Base-by-base conservation (phyloP, 1,140 invertebrate species). In the Dufourea novaeangliae region DNA sequence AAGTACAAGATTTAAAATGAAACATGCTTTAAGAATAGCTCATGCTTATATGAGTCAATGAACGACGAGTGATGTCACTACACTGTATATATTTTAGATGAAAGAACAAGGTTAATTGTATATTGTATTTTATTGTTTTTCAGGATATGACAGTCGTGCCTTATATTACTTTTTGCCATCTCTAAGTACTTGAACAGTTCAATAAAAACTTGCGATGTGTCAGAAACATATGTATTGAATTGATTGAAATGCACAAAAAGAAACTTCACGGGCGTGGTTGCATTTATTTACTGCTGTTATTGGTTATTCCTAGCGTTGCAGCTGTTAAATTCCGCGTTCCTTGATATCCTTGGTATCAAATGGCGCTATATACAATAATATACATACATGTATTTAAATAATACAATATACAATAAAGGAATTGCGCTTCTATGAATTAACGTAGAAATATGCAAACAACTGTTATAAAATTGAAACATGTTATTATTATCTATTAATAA, bases 231-330 rank as follows among this genome's bases (percentile, higher is more conserved):
- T n/a, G n/a, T n/a, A n/a, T n/a, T n/a, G n/a, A n/a, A n/a, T n/a
- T n/a, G n/a, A n/a, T 37, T 57, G 5, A 25, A 37, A 37, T 57
- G 1, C 11, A n/a, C 10, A 57, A n/a, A 2, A 37, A 14, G 37
- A 71, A 27, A 37, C 50, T 52, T 59, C 10, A 12, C 67, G 39
- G 54, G 39, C 32, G 67, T 61, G 54, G 44, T 64, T 46, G n/a
- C 62, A 52, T 80, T 62, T 67, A 80, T 80, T 82, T 72, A 61
- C 70, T n/a, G 1, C n/a, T 11, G n/a, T n/a, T n/a, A n/a, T n/a
- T n/a, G n/a, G 46, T 17, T 52, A 67, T 12, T 6, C 22, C 25
- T 25, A 25, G 50, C 22, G 50, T 46, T 20, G 44, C 44, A 20
- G n/a, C 50, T 52, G 25, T 22, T 25, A 52, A 52, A 52, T 52